Evolutionary conservation across 2,113 vertebrate genomes (phyloP), one percentile per base, ranked within the genome.

Genomic region (Corythaeola cristata): DNA sequence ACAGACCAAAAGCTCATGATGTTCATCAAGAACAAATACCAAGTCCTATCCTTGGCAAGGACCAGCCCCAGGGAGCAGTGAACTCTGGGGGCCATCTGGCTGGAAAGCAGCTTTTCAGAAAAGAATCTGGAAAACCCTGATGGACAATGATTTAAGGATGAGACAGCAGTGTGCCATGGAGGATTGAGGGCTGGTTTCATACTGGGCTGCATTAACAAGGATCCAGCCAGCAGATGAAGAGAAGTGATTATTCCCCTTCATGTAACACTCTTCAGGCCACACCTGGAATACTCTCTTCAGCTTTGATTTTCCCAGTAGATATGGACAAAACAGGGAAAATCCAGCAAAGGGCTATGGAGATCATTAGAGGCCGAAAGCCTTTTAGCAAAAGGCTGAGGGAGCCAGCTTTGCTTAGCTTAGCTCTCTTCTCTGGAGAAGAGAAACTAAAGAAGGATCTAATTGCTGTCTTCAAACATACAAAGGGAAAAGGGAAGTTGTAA

Each of bases 61-160:
- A 85, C 5, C 8, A 75, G 11, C 3, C 18, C 8, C 21, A 6
- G 58, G n/a, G 13, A 89, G 20, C 5, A n/a, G 17, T 7, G 8
- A 3, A 9, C 15, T 56, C 20, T 60, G 17, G 14, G 26, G 11
- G 2, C 7, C n/a, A 18, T 5, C 21, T 67, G 19, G 0, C 11
- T 85, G 3, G 7, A 85, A 90, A 63, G 8, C 12, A 89, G 3
- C 3, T 82, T 85, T 41, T 19, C 15, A 62, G 37, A 45, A 82
- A 67, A 58, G 4, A 69, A 41, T 59, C 50, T 41, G 19, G 4
- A 5, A 9, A 56, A 8, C 6, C 18, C 27, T 49, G 22, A 24
- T 3, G 17, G 33, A 35, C 18, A 52, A 3, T 0, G 3, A 50
- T 4, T 50, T 67, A 35, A 55, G 28, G 22, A 58, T 33, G 27